Conservation (phyloP, 2,113 vertebrate species). For the Brachionichthys hirsutus region DNA sequence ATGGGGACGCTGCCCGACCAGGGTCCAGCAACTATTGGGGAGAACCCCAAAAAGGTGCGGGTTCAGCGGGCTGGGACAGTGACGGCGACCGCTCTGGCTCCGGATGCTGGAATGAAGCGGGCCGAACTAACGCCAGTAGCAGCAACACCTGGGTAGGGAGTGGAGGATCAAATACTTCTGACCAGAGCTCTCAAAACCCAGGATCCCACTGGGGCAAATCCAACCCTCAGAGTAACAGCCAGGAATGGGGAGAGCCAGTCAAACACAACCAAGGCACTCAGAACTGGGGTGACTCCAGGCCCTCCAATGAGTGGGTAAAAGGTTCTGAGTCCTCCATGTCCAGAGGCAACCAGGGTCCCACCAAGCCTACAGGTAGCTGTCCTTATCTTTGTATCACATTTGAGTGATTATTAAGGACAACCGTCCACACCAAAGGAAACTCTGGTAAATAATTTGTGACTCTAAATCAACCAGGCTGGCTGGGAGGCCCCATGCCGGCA, state of each 20-base stretch:
- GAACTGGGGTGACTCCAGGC: slow-evolving; percentile 84
- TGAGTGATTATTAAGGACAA: neutral
- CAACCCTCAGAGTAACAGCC: slow-evolving; percentile 74
- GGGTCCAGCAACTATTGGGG: slow-evolving; percentile 85
- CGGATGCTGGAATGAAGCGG: slow-evolving; percentile 87
- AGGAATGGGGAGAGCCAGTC: slow-evolving; percentile 86
- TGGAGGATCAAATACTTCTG: slow-evolving; percentile 72
- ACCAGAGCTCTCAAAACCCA: slow-evolving; percentile 77
- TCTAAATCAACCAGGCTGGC: slow-evolving; percentile 80
- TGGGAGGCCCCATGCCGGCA: slow-evolving; percentile 86
- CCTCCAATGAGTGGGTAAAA: slow-evolving; percentile 89
- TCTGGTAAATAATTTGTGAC: slow-evolving; percentile 4
- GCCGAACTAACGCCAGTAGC: slow-evolving; percentile 81
- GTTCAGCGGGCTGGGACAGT: slow-evolving; percentile 84
- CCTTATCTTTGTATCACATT: too few relatives aligned
- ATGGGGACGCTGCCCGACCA: slow-evolving; percentile 69
- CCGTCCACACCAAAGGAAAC: neutral
- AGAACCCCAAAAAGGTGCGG: slow-evolving; percentile 83
- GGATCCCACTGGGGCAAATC: slow-evolving; percentile 85
- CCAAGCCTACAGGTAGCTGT: slow-evolving; percentile 80
- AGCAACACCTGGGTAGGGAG: slow-evolving; percentile 85
- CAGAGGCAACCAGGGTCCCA: slow-evolving; percentile 48
- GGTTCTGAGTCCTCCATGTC: slow-evolving; percentile 77
- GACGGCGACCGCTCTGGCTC: slow-evolving; percentile 91
- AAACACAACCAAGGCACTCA: slow-evolving; percentile 80